Base-by-base conservation (phyloP, 64 coral and sea anemone species). In the Actinia tenebrosa region DNA sequence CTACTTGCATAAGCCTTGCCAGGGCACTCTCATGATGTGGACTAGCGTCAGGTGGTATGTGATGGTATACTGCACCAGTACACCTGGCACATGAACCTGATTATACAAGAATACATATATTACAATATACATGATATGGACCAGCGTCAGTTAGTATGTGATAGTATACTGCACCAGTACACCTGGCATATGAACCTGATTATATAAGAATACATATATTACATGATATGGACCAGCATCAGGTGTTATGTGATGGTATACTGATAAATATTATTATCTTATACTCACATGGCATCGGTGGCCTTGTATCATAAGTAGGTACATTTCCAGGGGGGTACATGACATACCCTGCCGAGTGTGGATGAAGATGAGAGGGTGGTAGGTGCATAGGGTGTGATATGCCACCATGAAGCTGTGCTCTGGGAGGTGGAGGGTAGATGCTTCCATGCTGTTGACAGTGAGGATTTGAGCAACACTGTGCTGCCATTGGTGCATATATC, bases 1-100 rank as follows among this genome's bases (percentile, higher is more conserved):
- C 94, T 90, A 90, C 92, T 84, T 96, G 94, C 75, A 96, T 96
- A 16, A 96, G 45, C 26, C 91, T 88, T 77, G 94, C 94, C 11
- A 96, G 53, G 60, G 94, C 94, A 93, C 94, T 96, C 19, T 93
- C 91, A 16, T 84, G 94, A 26, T n/a, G 88, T 86, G 79, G 88
- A 15, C 78, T 69, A 75, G 85, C 54, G 71, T 87, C 78, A 77
- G 54, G 20, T 58, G 80, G 84, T 58, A 89, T 60, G 18, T 64
- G 62, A 11, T 69, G 89, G 43, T 86, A 91, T n/a, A 91, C 84
- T 80, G 62, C 16, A 1, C 60, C 22, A 23, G 86, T 71, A 72
- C 86, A 71, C 5, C 17, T 53, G 37, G 81, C 59, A 83, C 91
- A 92, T 27, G 87, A 88, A 30, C 80, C 91, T 88, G 44, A 27